A percentile compares a stretch with the other conserved stretches of the same genome.
Conservation (phyloP, 2,113 vertebrate species). For the Telmatochromis brichardi region DNA sequence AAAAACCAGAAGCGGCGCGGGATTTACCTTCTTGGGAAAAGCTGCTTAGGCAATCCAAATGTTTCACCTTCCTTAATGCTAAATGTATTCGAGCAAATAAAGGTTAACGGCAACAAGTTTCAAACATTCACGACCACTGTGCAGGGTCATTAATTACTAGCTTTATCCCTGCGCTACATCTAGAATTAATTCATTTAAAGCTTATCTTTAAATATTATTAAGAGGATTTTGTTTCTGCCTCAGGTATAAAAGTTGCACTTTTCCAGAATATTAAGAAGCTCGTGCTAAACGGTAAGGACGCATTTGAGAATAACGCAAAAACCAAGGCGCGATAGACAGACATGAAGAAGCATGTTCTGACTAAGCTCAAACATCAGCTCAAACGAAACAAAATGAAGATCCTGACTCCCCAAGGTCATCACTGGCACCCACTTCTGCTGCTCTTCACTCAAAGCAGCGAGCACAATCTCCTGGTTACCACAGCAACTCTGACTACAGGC, state of each 20-base stretch:
- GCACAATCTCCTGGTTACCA: conserved; percentile 56
- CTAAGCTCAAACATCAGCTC: background rate
- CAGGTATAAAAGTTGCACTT: background rate
- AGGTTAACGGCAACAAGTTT: background rate
- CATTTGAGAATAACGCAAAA: background rate
- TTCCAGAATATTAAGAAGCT: background rate
- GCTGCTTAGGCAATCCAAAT: background rate
- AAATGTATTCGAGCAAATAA: background rate
- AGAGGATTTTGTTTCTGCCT: background rate
- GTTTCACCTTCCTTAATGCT: background rate
- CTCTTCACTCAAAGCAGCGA: conserved; percentile 17
- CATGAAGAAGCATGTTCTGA: background rate
- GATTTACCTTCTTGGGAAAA: background rate
- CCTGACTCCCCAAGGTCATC: conserved; percentile 58
- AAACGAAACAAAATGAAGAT: conserved; percentile 26
- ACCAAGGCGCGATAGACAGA: background rate
- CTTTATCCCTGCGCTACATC: background rate
- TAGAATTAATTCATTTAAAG: background rate
- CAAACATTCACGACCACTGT: background rate
- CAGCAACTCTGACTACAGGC: conserved; percentile 56
- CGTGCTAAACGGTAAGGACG: background rate
- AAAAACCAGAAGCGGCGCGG: background rate
- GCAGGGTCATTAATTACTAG: background rate
- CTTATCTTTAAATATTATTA: background rate
- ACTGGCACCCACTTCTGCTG: conserved; percentile 27